Evolutionary conservation across 2,113 vertebrate genomes (phyloP).

Genomic region (Engraulis encrasicolus): DNA sequence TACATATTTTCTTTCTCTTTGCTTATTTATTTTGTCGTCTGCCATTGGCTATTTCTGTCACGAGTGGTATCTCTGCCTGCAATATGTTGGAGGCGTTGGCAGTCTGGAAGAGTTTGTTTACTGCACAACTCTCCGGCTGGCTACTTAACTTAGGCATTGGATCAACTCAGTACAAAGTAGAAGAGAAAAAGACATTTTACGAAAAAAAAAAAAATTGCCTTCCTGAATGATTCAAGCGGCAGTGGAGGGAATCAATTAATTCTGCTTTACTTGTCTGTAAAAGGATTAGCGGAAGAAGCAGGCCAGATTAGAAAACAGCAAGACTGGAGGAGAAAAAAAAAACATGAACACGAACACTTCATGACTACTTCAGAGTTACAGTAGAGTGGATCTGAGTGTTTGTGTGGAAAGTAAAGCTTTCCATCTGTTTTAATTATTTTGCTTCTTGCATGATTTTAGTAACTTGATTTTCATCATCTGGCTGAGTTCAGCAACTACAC

Average conservation of each 20-base stretch:
- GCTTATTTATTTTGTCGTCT: not conserved
- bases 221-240: not conserved
- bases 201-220: not conserved
- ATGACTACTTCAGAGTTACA: too few species aligned
- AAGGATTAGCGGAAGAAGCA: not conserved
- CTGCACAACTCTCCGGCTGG: slow-evolving; percentile 33
- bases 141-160: slow-evolving; percentile 41
- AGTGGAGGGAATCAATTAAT: slow-evolving; percentile 40
- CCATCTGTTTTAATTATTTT: not conserved
- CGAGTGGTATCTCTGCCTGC: slow-evolving; percentile 31
- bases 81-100: slow-evolving; percentile 34
- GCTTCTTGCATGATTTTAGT: too few species aligned
- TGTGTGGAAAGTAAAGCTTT: not conserved
- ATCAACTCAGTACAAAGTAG: not conserved
- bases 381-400: not conserved
- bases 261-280: slow-evolving; percentile 15
- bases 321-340: not conserved
- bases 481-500: too few species aligned
- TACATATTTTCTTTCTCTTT: not conserved
- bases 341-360: not conserved
- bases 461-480: too few species aligned
- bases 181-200: too few species aligned
- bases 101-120: slow-evolving; percentile 29
- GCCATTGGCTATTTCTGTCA: slow-evolving; percentile 34
- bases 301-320: not conserved